phyloP scores from a whole-genome alignment of 37 sponge, comb jelly and placozoan species.

The Dysidea cf. avara region DNA sequence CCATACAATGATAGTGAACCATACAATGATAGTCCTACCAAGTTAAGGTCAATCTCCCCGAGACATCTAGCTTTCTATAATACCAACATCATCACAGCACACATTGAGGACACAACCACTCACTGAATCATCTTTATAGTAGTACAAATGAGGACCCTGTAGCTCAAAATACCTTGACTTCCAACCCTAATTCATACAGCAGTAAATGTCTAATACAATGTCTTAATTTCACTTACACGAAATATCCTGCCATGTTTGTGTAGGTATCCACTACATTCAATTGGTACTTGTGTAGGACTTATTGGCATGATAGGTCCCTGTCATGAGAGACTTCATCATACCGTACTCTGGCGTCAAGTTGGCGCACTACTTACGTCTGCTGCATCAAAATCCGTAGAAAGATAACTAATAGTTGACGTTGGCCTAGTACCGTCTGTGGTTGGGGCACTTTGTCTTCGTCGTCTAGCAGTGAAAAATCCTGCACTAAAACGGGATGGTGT shows the following conservation, averaged over 20 bases:
- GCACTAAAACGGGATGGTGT: no score
- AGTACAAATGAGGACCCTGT: slow-evolving; percentile 64
- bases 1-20: background rate
- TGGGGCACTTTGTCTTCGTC: no score
- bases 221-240: background rate
- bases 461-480: no score
- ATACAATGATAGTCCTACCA: slow-evolving; percentile 30
- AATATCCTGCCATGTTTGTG: slow-evolving; percentile 66
- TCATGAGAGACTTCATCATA: no score
- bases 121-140: slow-evolving; percentile 59
- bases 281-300: background rate
- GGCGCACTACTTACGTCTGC: no score
- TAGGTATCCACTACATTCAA: slow-evolving; percentile 33
- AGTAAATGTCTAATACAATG: background rate
- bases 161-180: slow-evolving; percentile 70
- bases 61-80: slow-evolving; percentile 60
- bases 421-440: no score
- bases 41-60: slow-evolving; percentile 61
- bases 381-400: no score
- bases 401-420: no score
- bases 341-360: no score
- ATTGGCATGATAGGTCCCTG: no score
- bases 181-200: slow-evolving; percentile 43
- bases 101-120: slow-evolving; percentile 3
- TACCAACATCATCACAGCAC: background rate